Percentiles rank a stretch among this genome's conserved stretches.
Evolutionary conservation across 2,888 invertebrate species (phyloP).

Genomic region (Netelia inedita): DNA sequence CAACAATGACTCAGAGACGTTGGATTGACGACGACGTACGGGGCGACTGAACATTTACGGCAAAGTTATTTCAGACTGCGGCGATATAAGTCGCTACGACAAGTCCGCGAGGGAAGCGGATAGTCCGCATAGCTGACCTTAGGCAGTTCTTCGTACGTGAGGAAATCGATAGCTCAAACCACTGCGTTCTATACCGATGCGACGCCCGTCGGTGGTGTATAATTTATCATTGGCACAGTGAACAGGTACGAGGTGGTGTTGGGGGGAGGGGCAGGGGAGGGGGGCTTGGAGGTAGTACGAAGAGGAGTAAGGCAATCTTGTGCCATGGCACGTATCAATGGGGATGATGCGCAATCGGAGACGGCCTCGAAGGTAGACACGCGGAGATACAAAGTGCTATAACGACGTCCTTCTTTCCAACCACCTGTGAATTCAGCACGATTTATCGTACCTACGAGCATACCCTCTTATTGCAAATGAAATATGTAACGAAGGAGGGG

Average conservation of each 20-base stretch:
- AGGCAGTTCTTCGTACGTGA: constrained; percentile 72
- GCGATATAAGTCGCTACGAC: constrained; percentile 13
- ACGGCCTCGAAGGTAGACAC: constrained; percentile 28
- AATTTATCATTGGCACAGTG: constrained; percentile 80
- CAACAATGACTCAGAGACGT: constrained; percentile 32
- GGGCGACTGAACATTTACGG: constrained; percentile 12
- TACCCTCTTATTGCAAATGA: neutral
- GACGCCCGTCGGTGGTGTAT: constrained; percentile 74
- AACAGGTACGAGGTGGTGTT: constrained; percentile 70
- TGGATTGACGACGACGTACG: constrained; percentile 8
- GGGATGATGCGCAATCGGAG: constrained; percentile 15
- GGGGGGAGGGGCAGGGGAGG: constrained; percentile 55
- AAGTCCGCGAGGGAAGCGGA: constrained; percentile 27
- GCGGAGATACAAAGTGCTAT: neutral
- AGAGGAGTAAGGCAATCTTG: constrained; percentile 28
- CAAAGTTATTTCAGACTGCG: neutral
- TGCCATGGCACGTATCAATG: constrained; percentile 29
- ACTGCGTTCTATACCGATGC: constrained; percentile 30
- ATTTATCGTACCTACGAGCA: constrained; percentile 23
- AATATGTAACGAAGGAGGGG: neutral
- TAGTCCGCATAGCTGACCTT: constrained; percentile 76
- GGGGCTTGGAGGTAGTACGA: constrained; percentile 4
- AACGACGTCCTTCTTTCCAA: constrained; percentile 32
- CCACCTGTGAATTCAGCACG: constrained; percentile 60
- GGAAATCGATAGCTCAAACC: constrained; percentile 78